Evolutionary conservation across 2,888 invertebrate species (phyloP), one percentile per base, ranked within the genome.

Genomic region (Dasypogon diadema): DNA sequence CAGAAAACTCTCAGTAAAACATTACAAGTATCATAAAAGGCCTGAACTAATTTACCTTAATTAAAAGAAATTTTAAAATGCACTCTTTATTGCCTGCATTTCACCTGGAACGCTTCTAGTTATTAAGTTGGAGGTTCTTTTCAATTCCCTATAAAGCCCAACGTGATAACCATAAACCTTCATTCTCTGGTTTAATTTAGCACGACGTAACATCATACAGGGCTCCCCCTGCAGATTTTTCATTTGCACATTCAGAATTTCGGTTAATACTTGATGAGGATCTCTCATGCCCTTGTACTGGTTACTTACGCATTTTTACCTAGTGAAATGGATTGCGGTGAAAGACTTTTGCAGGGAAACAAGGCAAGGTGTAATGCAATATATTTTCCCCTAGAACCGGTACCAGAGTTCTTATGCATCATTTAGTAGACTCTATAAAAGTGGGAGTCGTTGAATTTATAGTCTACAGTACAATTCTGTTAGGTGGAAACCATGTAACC

Each of bases 371-470:
- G 34, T 54, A 70, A 54, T 70, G 70, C 70, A 54, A 70, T 70
- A 51, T 54, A 70, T 54, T 54, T n/a, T 70, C 54, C 51, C 54
- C 70, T 54, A 54, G 30, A 51, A 34, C 51, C 21, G 48, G 51
- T 70, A 54, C 54, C 51, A 30, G 48, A 58, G 18, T 21, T 34
- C 77, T 75, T 34, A 75, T 77, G 77, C 75, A 77, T 77, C 75
- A 77, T 77, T 77, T 60, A 77, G 77, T 65, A 74, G 55, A 75
- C 58, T 48, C 72, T 73, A 77, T 77, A 77, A 77, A 77, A 46
- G 75, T 51, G 54, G 54, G 58, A 72, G 77, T 70, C 54, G 63
- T 74, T 74, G 76, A 58, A 74, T 65, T 74, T 77, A 75, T 75
- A 55, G 74, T 21, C 55, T 74, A 54, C 70, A 8, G 21, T 54